Conservation (phyloP, 2,113 vertebrate species). For the Nibea coibor region DNA sequence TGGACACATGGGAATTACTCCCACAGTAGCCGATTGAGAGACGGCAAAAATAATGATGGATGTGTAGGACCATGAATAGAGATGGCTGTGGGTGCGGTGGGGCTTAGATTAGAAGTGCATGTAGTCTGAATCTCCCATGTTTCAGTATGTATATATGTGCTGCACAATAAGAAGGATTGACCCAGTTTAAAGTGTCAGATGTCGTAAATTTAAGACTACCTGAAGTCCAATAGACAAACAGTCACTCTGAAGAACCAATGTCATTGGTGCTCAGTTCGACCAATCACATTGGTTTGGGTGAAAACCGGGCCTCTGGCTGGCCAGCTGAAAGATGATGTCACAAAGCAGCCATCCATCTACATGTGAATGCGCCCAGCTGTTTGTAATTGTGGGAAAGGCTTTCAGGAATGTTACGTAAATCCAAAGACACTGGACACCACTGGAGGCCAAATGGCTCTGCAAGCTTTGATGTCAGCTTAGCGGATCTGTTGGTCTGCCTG, state of each 20-base stretch:
- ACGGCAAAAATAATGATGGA: neutral
- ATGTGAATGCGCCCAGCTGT: constrained; percentile 70
- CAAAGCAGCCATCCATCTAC: constrained; percentile 11
- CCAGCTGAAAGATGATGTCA: constrained; percentile 43
- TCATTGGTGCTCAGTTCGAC: constrained; percentile 11
- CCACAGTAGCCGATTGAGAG: neutral
- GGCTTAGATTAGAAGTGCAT: neutral
- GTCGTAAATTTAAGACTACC: neutral
- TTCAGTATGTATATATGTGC: neutral
- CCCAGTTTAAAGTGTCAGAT: neutral
- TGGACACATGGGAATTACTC: neutral
- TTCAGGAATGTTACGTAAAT: constrained; percentile 53
- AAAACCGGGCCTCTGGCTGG: constrained; percentile 1
- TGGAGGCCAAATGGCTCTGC: constrained; percentile 3
- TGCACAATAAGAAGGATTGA: neutral
- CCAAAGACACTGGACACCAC: neutral
- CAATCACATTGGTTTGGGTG: constrained; percentile 9
- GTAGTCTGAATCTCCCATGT: neutral
- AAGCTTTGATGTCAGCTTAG: constrained; percentile 43
- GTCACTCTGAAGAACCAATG: neutral
- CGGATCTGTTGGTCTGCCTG: constrained; percentile 15
- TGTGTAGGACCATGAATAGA: neutral
- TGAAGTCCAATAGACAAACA: neutral
- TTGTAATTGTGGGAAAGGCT: constrained; percentile 46
- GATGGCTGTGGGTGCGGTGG: neutral